phyloP scores from a whole-genome alignment of 2,113 vertebrate species.

The Bucco capensis region DNA sequence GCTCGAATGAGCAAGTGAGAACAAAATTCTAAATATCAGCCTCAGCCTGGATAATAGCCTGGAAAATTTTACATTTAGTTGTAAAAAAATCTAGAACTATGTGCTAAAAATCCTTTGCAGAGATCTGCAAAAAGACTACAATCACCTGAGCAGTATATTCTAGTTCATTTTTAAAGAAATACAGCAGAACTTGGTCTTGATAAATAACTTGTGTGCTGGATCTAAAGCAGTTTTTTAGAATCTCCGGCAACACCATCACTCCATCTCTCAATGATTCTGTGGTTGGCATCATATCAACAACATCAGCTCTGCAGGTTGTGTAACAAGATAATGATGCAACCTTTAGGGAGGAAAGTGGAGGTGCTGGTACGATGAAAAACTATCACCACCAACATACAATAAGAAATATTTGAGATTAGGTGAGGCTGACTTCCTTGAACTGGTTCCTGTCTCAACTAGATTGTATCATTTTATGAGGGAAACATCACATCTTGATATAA shows the following conservation, averaged over 20 bases:
- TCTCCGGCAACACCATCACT: background rate
- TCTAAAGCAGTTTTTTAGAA: background rate
- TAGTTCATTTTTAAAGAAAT: background rate
- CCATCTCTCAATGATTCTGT: background rate
- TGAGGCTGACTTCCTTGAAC: constrained; percentile 4
- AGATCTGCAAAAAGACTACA: background rate
- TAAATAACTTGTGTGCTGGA: background rate
- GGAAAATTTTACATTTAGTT: background rate
- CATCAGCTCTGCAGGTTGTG: constrained; percentile 8
- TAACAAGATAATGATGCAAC: constrained; percentile 27
- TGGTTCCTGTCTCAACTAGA: background rate
- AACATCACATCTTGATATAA: background rate
- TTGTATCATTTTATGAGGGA: background rate
- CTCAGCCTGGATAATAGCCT: background rate
- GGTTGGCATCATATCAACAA: background rate
- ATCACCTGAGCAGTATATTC: background rate
- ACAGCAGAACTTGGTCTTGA: background rate
- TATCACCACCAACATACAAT: background rate
- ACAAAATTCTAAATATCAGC: background rate
- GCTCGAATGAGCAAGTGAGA: background rate
- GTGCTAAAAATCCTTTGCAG: background rate
- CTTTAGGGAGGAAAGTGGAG: constrained; percentile 12
- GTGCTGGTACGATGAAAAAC: background rate
- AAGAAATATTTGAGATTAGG: constrained; percentile 10
- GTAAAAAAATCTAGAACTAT: background rate